These are phyloP conservation scores for Marmota monax DNA, from an alignment of 2,113 vertebrate genomes.

Conservation along the genomic window DNA sequence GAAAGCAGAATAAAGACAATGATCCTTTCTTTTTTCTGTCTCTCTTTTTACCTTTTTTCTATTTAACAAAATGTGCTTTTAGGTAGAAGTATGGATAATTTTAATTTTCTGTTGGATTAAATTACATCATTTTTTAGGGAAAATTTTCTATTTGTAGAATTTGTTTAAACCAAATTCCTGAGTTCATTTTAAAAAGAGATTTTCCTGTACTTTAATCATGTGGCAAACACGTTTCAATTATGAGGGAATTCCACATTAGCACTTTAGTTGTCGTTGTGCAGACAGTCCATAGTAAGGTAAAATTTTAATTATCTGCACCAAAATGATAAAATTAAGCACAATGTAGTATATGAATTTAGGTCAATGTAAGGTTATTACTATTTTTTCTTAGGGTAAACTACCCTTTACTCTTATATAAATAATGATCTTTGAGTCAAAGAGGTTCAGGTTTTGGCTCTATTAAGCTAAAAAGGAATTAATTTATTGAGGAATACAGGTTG, in stretches of 20 bases:
- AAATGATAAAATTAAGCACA: conserved; percentile 59
- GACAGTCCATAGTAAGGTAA: neutral
- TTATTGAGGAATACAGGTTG: neutral
- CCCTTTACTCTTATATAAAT: conserved; percentile 47
- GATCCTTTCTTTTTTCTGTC: neutral
- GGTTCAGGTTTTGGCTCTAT: conserved; percentile 5
- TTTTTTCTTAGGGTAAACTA: conserved; percentile 9
- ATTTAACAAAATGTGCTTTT: conserved; percentile 7
- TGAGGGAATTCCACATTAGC: neutral
- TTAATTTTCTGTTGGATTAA: conserved; percentile 31
- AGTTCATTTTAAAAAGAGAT: conserved; percentile 6
- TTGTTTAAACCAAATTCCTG: conserved; percentile 42
- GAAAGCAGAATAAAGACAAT: conserved; percentile 27
- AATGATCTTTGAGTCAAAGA: conserved; percentile 11
- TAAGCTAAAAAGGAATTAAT: neutral
- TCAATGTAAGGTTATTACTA: conserved; percentile 15
- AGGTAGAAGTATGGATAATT: conserved; percentile 3
- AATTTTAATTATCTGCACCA: neutral
- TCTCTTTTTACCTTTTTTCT: neutral
- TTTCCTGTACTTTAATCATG: neutral
- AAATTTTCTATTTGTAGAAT: conserved; percentile 38
- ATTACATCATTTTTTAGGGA: conserved; percentile 19
- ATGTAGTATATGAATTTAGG: neutral
- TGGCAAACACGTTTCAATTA: neutral
- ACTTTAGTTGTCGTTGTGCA: neutral